A percentile compares a stretch with the other conserved stretches of the same genome.
These are phyloP conservation scores for Hoplias malabaricus DNA, from an alignment of 2,113 vertebrate genomes.

Conservation along the genomic window DNA sequence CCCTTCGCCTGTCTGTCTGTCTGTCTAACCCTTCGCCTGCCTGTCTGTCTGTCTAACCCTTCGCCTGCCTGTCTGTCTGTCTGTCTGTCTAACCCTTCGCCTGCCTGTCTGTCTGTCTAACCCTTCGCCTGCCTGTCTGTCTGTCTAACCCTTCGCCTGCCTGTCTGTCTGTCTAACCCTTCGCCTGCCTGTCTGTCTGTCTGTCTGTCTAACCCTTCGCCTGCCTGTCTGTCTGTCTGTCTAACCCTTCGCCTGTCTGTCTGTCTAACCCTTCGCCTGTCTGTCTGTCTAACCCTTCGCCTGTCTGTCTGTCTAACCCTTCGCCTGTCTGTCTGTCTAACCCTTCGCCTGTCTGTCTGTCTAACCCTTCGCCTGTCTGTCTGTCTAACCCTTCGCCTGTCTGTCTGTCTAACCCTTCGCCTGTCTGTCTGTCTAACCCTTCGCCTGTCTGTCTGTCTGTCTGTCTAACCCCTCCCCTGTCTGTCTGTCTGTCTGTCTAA, in stretches of 20 bases:
- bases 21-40: no score
- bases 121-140: background rate
- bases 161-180: background rate
- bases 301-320: no score
- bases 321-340: slow-evolving; percentile 6
- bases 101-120: background rate
- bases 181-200: background rate
- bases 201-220: background rate
- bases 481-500: background rate
- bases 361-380: no score
- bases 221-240: background rate
- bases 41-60: slow-evolving; percentile 1
- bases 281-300: background rate
- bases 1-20: background rate
- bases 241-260: background rate
- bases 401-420: no score
- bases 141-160: background rate
- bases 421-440: slow-evolving; percentile 1
- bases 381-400: background rate
- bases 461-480: background rate
- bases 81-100: background rate
- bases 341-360: background rate
- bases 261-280: no score
- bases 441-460: background rate
- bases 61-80: background rate